Evolutionary conservation across 1,140 invertebrate genomes (phyloP).

Genomic region (Habropoda laboriosa): DNA sequence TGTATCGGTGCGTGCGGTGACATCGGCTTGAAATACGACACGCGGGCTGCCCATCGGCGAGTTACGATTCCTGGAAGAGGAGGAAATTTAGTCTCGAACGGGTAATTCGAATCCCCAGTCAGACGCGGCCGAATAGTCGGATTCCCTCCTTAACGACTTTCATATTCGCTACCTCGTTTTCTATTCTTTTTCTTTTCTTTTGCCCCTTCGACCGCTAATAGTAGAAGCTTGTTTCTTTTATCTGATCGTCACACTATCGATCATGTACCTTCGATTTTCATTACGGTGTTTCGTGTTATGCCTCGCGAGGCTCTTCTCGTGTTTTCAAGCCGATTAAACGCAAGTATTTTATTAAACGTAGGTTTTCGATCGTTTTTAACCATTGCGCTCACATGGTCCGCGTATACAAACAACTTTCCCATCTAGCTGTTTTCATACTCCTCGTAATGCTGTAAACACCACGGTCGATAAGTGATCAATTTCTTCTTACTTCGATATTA

Average conservation of each 20-base stretch:
- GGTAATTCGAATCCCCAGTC: slow-evolving; percentile 45
- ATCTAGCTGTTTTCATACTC: no score
- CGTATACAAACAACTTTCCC: no score
- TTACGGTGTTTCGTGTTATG: not conserved
- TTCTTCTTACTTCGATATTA: no score
- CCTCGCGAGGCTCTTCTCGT: not conserved
- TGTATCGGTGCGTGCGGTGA: slow-evolving; percentile 60
- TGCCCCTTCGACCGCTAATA: not conserved
- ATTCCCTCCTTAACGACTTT: slow-evolving; percentile 14
- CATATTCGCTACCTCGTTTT: not conserved
- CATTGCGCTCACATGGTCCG: no score
- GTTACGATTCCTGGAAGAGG: slow-evolving; percentile 36
- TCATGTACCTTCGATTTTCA: not conserved
- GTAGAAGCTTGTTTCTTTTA: not conserved
- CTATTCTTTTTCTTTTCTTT: not conserved
- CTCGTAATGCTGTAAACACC: no score
- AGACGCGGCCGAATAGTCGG: not conserved
- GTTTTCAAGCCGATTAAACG: not conserved
- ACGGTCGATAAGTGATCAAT: no score
- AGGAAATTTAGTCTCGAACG: slow-evolving; percentile 43
- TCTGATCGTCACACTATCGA: not conserved
- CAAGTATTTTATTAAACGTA: no score
- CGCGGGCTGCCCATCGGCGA: slow-evolving; percentile 37
- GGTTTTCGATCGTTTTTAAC: no score
- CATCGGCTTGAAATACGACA: slow-evolving; percentile 60